These are phyloP conservation scores for Zaprionus vittiger DNA, from an alignment of 1,140 invertebrate species.

Conservation along the genomic window DNA sequence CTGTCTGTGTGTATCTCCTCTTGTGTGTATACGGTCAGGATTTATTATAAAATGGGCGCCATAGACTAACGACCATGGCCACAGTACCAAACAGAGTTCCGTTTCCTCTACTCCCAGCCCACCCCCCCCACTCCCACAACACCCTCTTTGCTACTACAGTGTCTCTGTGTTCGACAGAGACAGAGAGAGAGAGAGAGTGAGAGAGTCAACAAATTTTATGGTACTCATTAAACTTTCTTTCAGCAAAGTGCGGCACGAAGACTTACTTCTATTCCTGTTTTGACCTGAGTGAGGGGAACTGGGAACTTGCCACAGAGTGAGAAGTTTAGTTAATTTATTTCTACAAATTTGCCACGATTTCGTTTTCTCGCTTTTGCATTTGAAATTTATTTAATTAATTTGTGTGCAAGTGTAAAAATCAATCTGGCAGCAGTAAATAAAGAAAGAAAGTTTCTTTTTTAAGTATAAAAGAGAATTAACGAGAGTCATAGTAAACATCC, in stretches of 20 bases:
- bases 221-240: slow-evolving; percentile 82
- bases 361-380: neutral
- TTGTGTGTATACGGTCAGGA: slow-evolving; percentile 52
- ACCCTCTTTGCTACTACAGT: neutral
- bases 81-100: slow-evolving; percentile 39
- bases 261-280: slow-evolving; percentile 39
- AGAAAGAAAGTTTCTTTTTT: neutral
- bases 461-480: too few species aligned
- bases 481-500: too few species aligned
- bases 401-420: slow-evolving; percentile 52
- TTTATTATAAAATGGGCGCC: slow-evolving; percentile 81
- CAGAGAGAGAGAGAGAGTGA: neutral
- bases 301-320: neutral
- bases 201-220: slow-evolving; percentile 79
- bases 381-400: slow-evolving; percentile 74
- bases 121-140: neutral
- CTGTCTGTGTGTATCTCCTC: slow-evolving; percentile 14
- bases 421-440: slow-evolving; percentile 33
- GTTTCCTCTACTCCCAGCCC: neutral
- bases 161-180: slow-evolving; percentile 5
- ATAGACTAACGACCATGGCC: slow-evolving; percentile 74
- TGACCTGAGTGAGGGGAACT: neutral
- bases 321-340: slow-evolving; percentile 57
- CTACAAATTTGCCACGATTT: slow-evolving; percentile 39
- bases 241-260: slow-evolving; percentile 60